A percentile compares a stretch with the other conserved stretches of the same genome.
These are phyloP conservation scores for Dasyornis broadbenti DNA, from an alignment of 2,113 vertebrate species.

Conservation along the genomic window DNA sequence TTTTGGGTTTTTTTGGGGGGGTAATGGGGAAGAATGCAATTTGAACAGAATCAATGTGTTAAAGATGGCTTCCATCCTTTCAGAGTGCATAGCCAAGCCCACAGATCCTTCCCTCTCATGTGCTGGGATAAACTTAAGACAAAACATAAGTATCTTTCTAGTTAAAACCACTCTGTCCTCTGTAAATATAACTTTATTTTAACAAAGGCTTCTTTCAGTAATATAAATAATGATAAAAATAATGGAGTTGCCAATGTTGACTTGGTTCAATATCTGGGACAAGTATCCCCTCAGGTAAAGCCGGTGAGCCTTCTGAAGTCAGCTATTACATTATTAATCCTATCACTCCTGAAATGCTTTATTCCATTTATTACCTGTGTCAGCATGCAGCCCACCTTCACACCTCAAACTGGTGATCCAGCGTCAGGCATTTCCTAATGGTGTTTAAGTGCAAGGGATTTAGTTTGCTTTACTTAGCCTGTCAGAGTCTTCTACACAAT, in stretches of 20 bases:
- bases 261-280: constrained; percentile 30
- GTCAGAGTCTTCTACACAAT: not conserved
- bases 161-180: not conserved
- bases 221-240: constrained; percentile 31
- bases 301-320: not conserved
- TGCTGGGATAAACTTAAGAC: not conserved
- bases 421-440: not conserved
- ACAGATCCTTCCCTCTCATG: not conserved
- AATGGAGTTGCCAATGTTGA: not conserved
- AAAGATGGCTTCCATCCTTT: not conserved
- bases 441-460: constrained; percentile 29
- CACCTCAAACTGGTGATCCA: not conserved
- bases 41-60: not conserved
- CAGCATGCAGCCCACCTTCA: constrained; percentile 25
- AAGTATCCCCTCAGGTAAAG: constrained; percentile 38
- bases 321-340: constrained; percentile 51
- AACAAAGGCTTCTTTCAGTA: constrained; percentile 23
- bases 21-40: not conserved
- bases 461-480: constrained; percentile 37
- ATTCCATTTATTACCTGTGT: constrained; percentile 38
- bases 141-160: not conserved
- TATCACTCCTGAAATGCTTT: constrained; percentile 3
- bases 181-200: not conserved
- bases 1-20: not conserved
- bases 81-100: not conserved